phyloP scores from a whole-genome alignment of 2,888 invertebrate genomes.

The Tupiocoris notatus region DNA sequence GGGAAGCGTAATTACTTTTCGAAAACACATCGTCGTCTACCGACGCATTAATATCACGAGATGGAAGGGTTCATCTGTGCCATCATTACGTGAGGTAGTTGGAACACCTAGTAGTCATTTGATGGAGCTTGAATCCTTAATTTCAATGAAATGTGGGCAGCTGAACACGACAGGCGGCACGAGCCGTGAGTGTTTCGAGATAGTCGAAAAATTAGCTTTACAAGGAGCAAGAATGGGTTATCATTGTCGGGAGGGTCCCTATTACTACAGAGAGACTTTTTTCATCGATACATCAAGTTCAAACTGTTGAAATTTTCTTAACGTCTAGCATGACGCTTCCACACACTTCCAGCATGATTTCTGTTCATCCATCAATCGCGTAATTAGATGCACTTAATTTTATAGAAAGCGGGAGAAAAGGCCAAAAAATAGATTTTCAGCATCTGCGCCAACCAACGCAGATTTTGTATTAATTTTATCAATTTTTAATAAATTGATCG shows the following conservation, averaged over 20 bases:
- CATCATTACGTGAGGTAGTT: neutral
- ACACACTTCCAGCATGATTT: too few relatives aligned
- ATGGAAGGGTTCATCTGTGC: neutral
- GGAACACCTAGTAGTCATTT: neutral
- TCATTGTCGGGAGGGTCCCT: neutral
- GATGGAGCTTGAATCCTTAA: neutral
- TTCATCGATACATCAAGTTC: too few relatives aligned
- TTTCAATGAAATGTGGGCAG: neutral
- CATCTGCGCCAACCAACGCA: too few relatives aligned
- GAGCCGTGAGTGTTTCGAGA: neutral
- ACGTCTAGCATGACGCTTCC: too few relatives aligned
- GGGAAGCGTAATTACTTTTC: neutral
- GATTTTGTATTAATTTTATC: too few relatives aligned
- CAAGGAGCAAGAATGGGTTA: neutral
- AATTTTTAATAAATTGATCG: too few relatives aligned
- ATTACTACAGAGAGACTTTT: too few relatives aligned
- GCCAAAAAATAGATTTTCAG: too few relatives aligned
- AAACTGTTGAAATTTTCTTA: too few relatives aligned
- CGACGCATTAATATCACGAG: neutral
- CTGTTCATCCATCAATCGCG: too few relatives aligned
- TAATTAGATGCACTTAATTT: too few relatives aligned
- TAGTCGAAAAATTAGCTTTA: neutral
- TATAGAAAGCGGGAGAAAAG: too few relatives aligned
- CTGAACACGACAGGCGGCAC: neutral
- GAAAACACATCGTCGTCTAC: neutral